phyloP scores from a whole-genome alignment of 1,140 invertebrate species.

The Apis florea region DNA sequence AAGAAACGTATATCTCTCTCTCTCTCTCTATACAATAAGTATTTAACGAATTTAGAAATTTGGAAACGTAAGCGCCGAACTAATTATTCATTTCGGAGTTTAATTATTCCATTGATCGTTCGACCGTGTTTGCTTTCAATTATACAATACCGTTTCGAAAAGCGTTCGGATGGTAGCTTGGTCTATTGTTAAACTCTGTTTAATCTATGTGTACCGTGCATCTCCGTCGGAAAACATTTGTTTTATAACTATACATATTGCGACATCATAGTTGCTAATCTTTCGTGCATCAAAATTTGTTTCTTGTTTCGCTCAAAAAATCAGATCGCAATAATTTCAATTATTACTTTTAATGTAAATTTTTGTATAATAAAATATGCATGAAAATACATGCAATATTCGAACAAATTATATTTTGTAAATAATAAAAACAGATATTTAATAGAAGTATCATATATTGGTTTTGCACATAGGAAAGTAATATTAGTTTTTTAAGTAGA shows the following conservation, averaged over 20 bases:
- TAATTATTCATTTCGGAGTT: constrained; percentile 47
- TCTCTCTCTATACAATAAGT: too few species aligned
- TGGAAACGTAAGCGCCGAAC: background rate
- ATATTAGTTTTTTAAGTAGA: too few species aligned
- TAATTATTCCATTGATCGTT: constrained; percentile 46
- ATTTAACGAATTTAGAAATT: background rate
- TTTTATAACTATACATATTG: background rate
- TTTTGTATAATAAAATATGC: too few species aligned
- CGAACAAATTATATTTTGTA: too few species aligned
- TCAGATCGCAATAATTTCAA: too few species aligned
- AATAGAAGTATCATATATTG: too few species aligned
- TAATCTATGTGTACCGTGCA: background rate
- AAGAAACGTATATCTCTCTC: too few species aligned
- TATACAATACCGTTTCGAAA: constrained; percentile 34
- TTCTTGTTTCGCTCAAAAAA: background rate
- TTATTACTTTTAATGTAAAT: too few species aligned
- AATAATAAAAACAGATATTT: too few species aligned
- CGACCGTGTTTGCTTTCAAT: constrained; percentile 46
- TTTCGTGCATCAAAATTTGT: background rate
- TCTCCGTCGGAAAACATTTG: constrained; percentile 14
- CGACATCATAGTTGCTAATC: too few species aligned
- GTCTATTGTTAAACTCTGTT: constrained; percentile 23
- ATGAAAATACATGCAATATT: too few species aligned
- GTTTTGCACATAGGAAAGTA: too few species aligned
- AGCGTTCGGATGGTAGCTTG: background rate